Percentiles rank a stretch among this genome's conserved stretches.
phyloP scores from a whole-genome alignment of 2,888 invertebrate genomes.

The Drosophila demipolita region DNA sequence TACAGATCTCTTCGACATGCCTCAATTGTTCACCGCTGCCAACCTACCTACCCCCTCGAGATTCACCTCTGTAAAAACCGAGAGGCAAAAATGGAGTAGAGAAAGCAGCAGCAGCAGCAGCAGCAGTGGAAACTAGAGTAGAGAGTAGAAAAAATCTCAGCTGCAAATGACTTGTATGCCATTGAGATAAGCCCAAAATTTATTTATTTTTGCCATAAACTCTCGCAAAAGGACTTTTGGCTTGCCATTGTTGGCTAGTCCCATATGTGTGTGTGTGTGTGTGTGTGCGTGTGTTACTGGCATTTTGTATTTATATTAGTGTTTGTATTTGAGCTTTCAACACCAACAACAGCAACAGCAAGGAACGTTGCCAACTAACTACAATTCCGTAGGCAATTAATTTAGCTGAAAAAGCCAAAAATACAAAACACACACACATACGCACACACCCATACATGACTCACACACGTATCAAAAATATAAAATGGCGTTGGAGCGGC shows the following conservation, averaged over 20 bases:
- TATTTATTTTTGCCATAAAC: conserved; percentile 81
- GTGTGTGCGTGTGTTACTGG: conserved; percentile 38
- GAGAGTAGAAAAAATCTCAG: conserved; percentile 67
- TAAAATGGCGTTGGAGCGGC: conserved; percentile 53
- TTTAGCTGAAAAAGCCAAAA: conserved; percentile 78
- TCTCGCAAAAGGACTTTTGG: conserved; percentile 76
- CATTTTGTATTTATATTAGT: conserved; percentile 57
- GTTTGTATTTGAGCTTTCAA: conserved; percentile 76
- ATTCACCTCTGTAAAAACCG: conserved; percentile 39
- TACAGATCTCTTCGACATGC: conserved; percentile 54
- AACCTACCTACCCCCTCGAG: too few species aligned
- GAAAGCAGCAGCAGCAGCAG: neutral
- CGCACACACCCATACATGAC: neutral
- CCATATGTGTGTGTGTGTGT: conserved; percentile 7
- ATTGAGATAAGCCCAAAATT: conserved; percentile 80
- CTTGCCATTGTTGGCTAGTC: conserved; percentile 60
- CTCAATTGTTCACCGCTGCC: conserved; percentile 60
- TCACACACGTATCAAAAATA: conserved; percentile 60
- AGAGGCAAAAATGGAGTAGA: neutral
- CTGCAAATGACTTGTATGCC: conserved; percentile 81
- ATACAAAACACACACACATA: conserved; percentile 59
- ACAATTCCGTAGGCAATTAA: conserved; percentile 80
- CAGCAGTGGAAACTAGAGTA: conserved; percentile 9
- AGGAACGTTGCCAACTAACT: conserved; percentile 72
- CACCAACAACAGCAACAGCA: conserved; percentile 49